These are phyloP conservation scores for Myrmecobius fasciatus DNA, from an alignment of 2,113 vertebrate species.

Conservation along the genomic window DNA sequence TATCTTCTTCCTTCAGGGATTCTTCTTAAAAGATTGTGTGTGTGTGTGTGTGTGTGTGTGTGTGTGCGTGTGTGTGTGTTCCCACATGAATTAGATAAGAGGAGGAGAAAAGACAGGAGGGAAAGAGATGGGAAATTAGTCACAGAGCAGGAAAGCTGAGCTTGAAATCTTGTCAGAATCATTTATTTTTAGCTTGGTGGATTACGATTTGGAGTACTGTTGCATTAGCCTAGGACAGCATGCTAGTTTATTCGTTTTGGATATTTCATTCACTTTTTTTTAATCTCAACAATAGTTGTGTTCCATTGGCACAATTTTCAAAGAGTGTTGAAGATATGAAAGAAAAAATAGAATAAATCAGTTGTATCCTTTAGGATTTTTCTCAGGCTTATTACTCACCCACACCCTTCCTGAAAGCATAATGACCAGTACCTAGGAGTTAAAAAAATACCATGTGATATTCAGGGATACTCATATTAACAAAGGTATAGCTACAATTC, in stretches of 20 bases:
- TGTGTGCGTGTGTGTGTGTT: background rate
- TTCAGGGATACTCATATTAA: background rate
- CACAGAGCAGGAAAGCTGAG: background rate
- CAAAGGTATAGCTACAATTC: background rate
- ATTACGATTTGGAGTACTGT: background rate
- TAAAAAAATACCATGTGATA: slow-evolving; percentile 17
- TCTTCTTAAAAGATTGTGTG: slow-evolving; percentile 81
- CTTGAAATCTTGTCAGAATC: background rate
- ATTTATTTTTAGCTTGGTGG: slow-evolving; percentile 3
- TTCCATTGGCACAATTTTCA: background rate
- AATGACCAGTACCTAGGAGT: background rate
- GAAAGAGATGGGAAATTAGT: background rate
- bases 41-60: background rate
- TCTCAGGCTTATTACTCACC: background rate
- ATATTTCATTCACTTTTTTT: background rate
- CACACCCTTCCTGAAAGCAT: too few relatives aligned
- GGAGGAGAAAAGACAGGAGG: background rate
- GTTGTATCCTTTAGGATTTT: background rate
- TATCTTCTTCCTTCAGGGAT: slow-evolving; percentile 83
- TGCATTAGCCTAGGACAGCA: background rate
- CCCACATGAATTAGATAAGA: background rate
- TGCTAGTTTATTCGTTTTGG: background rate
- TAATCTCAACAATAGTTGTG: background rate
- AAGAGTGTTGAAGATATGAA: background rate
- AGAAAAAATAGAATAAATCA: background rate